A percentile compares a stretch with the other conserved stretches of the same genome.
These are phyloP conservation scores for Odontamblyopus rebecca DNA, from an alignment of 2,797 vertebrate species.

Conservation along the genomic window DNA sequence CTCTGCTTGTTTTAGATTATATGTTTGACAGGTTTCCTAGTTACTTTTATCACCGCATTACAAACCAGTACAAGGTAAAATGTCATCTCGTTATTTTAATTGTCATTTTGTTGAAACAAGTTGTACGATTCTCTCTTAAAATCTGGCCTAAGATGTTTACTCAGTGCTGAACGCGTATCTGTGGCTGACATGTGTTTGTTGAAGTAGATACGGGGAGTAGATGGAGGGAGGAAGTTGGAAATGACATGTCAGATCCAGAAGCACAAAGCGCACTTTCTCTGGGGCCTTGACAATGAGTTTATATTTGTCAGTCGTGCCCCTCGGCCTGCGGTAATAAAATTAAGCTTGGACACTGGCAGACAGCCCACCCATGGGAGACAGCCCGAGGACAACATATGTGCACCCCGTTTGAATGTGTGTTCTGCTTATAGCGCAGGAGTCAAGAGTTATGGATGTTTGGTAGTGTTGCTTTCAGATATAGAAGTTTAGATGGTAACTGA, in stretches of 20 bases:
- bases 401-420: conserved; percentile 42
- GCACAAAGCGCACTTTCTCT: conserved; percentile 54
- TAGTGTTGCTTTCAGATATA: conserved; percentile 11
- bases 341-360: conserved; percentile 51
- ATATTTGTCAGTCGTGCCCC: conserved; percentile 49
- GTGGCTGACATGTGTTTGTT: background rate
- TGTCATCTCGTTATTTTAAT: background rate
- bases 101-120: background rate
- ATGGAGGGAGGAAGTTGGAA: conserved; percentile 22
- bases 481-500: too few relatives aligned
- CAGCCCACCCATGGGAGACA: conserved; percentile 69
- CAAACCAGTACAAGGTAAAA: background rate
- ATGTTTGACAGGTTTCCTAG: background rate
- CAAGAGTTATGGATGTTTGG: conserved; percentile 3
- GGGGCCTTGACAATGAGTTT: conserved; percentile 45
- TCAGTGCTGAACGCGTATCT: conserved; percentile 2
- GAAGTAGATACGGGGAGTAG: conserved; percentile 10
- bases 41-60: background rate
- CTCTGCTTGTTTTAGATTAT: background rate
- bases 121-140: background rate
- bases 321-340: conserved; percentile 66
- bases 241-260: conserved; percentile 17
- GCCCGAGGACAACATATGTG: conserved; percentile 60
- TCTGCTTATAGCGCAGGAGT: conserved; percentile 43
- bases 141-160: background rate